A percentile compares a stretch with the other conserved stretches of the same genome.
Conservation (phyloP, 1,140 invertebrate species). For the Brachionus manjavacas region DNA sequence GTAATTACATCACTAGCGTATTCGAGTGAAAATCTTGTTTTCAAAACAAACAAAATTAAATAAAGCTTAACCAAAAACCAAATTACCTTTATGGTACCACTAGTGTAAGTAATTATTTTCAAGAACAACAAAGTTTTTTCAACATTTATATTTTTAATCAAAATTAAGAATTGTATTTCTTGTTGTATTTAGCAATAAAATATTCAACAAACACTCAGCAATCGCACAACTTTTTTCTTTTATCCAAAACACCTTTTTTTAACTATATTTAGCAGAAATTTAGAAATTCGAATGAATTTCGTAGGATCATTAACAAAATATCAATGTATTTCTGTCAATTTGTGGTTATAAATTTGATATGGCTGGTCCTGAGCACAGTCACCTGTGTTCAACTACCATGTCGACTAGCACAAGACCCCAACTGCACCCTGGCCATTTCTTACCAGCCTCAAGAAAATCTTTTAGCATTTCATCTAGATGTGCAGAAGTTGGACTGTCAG, state of each 20-base stretch:
- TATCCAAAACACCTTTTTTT: constrained; percentile 5
- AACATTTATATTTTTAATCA: not conserved
- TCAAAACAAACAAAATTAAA: constrained; percentile 1
- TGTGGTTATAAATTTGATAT: not conserved
- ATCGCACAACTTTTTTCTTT: not conserved
- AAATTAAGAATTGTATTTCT: constrained; percentile 11
- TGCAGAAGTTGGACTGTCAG: not conserved
- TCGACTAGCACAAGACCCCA: not conserved
- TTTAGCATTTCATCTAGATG: not conserved
- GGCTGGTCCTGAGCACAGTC: not conserved
- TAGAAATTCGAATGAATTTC: constrained; percentile 33
- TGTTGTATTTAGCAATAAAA: not conserved
- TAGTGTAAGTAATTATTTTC: not conserved
- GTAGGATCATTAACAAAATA: not conserved
- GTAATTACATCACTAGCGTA: not conserved
- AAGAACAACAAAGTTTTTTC: not conserved
- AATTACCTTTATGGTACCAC: not conserved
- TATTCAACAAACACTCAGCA: not conserved
- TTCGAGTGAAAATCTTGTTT: not conserved
- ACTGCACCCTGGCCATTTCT: not conserved
- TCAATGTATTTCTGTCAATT: not conserved
- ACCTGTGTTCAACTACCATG: not conserved
- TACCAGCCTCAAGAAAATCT: not conserved
- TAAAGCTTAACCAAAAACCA: not conserved
- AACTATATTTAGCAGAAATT: not conserved